Base-by-base conservation (phyloP, 2,113 vertebrate species). In the Scortum barcoo region DNA sequence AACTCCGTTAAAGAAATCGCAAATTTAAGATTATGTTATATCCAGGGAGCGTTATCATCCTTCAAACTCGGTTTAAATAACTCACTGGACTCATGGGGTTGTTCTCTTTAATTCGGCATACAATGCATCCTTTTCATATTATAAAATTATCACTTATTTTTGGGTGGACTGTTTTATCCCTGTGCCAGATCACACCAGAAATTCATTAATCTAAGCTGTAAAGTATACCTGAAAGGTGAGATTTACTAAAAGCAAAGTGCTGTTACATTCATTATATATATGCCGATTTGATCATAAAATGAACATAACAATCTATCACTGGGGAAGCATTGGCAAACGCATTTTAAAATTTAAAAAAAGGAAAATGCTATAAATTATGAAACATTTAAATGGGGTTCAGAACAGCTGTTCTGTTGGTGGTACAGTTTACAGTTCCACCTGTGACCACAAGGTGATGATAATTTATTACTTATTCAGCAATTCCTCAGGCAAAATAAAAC, bases 21-120 rank as follows among this genome's bases (percentile, higher is more conserved):
- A 2, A 13, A 56, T 76, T 60, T 70, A 13, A 16, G 0, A 22
- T 72, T 17, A 2, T 22, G 9, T 28, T 3, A 22, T 1, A 11
- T 0, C 5, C 5, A 19, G 5, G 16, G 28, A 0, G 28, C 2
- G 1, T 5, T 0, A 0, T 8, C 3, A 12, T 7, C 0, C 22
- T 11, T 0, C 1, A 48, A 26, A 38, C 65, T 48, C 0, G 0
- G 70, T 3, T 14, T 1, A 5, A 51, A 16, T 13, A 4, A 7
- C 0, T 44, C 0, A 0, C 0, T 16, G 0, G 0, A n/a, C 16
- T 50, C 0, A 9, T 3, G 0, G 0, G 1, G 12, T 2, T 10
- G 0, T 16, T 1, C 0, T 16, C n/a, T 61, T 46, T 22, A 44
- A 26, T 76, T 79, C 46, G 36, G 70, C 60, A 11, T 42, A 2